phyloP scores from a whole-genome alignment of 2,888 invertebrate genomes.

The Mimas tiliae region DNA sequence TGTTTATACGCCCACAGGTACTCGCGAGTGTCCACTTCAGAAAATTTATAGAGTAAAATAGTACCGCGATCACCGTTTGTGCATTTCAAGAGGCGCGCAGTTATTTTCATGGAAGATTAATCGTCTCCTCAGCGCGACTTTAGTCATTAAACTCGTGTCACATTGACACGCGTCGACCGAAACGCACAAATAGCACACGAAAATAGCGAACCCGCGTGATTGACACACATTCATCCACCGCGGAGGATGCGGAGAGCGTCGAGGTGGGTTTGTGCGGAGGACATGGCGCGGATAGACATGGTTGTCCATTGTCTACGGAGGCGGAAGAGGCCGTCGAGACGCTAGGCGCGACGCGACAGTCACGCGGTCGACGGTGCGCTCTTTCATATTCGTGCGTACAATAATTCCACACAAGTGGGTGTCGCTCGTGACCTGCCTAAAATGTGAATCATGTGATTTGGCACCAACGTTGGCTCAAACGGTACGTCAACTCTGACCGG shows the following conservation, averaged over 20 bases:
- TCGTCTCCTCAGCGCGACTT: slow-evolving; percentile 53
- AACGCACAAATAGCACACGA: slow-evolving; percentile 59
- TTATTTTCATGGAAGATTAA: slow-evolving; percentile 53
- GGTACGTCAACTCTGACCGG: slow-evolving; percentile 64
- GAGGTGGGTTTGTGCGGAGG: not conserved
- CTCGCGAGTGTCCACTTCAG: not conserved
- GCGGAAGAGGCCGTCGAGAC: too few relatives aligned
- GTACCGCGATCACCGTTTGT: slow-evolving; percentile 34
- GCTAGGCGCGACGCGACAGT: not conserved
- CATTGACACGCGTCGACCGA: slow-evolving; percentile 36
- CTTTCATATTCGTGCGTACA: slow-evolving; percentile 28
- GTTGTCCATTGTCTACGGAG: not conserved
- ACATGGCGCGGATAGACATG: not conserved
- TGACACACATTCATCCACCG: slow-evolving; percentile 58
- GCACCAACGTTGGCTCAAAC: slow-evolving; percentile 69
- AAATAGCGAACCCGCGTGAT: slow-evolving; percentile 66
- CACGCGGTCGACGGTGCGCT: slow-evolving; percentile 10
- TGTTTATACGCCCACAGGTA: not conserved
- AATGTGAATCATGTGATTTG: slow-evolving; percentile 80
- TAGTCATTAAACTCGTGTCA: slow-evolving; percentile 50
- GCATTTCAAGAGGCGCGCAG: slow-evolving; percentile 34
- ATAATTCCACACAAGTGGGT: slow-evolving; percentile 53
- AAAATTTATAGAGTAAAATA: slow-evolving; percentile 15
- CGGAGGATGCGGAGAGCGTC: not conserved
- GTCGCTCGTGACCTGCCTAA: slow-evolving; percentile 75